These are phyloP conservation scores for Calameuta filiformis DNA, from an alignment of 2,888 invertebrate species.

Conservation along the genomic window DNA sequence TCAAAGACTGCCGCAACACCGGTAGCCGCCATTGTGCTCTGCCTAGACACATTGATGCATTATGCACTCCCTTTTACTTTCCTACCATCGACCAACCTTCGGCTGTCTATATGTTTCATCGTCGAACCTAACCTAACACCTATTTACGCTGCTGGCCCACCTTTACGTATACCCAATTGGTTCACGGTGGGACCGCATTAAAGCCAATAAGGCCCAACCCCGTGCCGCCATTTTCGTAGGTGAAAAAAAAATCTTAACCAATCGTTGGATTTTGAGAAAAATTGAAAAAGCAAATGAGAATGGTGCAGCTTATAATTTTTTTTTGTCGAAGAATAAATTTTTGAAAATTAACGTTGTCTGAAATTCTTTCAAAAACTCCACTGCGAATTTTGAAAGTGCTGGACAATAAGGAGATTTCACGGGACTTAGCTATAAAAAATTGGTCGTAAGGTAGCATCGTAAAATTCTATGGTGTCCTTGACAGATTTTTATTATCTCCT, in stretches of 20 bases:
- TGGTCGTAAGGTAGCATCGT: conserved; percentile 41
- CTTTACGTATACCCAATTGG: conserved; percentile 3
- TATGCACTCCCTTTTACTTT: conserved; percentile 21
- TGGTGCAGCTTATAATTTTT: not conserved
- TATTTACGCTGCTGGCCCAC: not conserved
- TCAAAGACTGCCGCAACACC: conserved; percentile 50
- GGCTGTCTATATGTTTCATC: not conserved
- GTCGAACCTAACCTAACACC: not conserved
- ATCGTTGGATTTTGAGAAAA: not conserved
- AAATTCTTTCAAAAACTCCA: not conserved
- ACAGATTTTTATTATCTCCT: conserved; percentile 5
- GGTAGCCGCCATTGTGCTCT: conserved; percentile 41
- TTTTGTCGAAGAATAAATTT: not conserved
- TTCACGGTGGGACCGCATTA: not conserved
- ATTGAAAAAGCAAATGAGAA: not conserved
- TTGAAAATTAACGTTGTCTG: not conserved
- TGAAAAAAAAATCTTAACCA: not conserved
- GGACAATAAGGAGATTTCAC: conserved; percentile 40
- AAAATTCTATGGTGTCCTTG: conserved; percentile 38
- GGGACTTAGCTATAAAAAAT: conserved; percentile 48
- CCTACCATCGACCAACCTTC: not conserved
- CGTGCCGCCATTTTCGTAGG: not conserved
- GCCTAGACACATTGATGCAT: conserved; percentile 25
- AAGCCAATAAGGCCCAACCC: not conserved
- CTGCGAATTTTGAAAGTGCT: not conserved